phyloP scores from a whole-genome alignment of 2,888 invertebrate genomes.

The Lasioglossum vierecki region DNA sequence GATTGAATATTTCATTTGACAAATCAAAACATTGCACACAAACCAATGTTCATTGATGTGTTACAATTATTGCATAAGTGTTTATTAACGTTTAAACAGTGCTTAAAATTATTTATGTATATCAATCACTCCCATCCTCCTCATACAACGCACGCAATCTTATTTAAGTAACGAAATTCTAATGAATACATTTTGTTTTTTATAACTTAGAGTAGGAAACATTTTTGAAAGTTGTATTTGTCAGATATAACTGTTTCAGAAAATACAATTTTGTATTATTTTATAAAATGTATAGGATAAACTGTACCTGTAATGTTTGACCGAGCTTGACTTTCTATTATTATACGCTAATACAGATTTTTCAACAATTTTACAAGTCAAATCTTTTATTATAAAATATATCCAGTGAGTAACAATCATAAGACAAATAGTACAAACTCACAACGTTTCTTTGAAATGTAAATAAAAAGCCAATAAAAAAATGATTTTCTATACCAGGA shows the following conservation, averaged over 20 bases:
- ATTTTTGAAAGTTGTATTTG: background rate
- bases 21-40: background rate
- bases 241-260: background rate
- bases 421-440: no score
- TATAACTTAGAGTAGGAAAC: background rate
- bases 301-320: no score
- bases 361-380: no score
- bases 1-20: background rate
- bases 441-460: no score
- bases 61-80: background rate
- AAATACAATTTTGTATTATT: background rate
- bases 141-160: background rate
- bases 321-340: no score
- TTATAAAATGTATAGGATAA: background rate
- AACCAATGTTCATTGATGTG: background rate
- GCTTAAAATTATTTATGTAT: background rate
- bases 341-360: no score
- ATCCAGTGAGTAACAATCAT: no score
- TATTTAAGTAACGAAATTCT: background rate
- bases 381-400: no score
- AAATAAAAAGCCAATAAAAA: no score
- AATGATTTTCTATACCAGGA: no score
- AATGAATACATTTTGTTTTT: background rate
- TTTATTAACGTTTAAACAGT: background rate
- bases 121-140: background rate